Evolutionary conservation across 2,797 vertebrate species (phyloP), one percentile per base, ranked within the genome.

Genomic region (Urophycis tenuis): DNA sequence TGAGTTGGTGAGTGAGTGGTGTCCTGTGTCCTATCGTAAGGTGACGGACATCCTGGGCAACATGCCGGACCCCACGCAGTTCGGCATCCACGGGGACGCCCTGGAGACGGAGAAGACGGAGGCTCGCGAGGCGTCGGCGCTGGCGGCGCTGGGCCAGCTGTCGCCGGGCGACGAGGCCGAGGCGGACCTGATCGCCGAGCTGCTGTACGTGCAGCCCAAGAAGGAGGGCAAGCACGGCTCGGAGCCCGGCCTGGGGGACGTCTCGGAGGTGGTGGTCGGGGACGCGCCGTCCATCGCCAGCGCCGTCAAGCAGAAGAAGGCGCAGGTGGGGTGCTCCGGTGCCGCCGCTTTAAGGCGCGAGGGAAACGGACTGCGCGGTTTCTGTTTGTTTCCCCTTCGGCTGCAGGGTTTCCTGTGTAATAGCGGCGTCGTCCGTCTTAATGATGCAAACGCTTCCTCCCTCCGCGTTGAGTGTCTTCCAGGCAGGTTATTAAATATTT

Each of bases 21-120:
- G n/a, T n/a, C n/a, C n/a, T n/a, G n/a, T n/a, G n/a, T n/a, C n/a
- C n/a, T n/a, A n/a, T n/a, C n/a, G n/a, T n/a, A n/a, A n/a, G 91
- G 98, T 99, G 84, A 99, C 96, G 0, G 97, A 99, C 88, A 96
- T 99, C 88, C 88, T 99, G 86, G 97, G 96, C 15, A 98, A 98
- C 88, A 99, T 99, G 98, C 98, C 98, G 1, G 97, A 99, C 87
- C 98, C 98, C 69, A 99, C 97, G n/a, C 97, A 99, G 80, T 98
- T 98, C 84, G 98, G 97, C 78, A 98, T 99, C 86, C 98, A 99
- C 0, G 96, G 98, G 7, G 98, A 99, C 53, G 91, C 94, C 32
- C 49, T 95, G 30, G 98, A 98, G 85, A 89, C 91, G 11, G 97
- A 99, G 90, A 96, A 96, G 91, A 87, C 92, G 81, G 97, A 99